Percentiles rank a stretch among this genome's conserved stretches.
These are phyloP conservation scores for Todiramphus saurophagus DNA, from an alignment of 2,113 vertebrate species.

Conservation along the genomic window DNA sequence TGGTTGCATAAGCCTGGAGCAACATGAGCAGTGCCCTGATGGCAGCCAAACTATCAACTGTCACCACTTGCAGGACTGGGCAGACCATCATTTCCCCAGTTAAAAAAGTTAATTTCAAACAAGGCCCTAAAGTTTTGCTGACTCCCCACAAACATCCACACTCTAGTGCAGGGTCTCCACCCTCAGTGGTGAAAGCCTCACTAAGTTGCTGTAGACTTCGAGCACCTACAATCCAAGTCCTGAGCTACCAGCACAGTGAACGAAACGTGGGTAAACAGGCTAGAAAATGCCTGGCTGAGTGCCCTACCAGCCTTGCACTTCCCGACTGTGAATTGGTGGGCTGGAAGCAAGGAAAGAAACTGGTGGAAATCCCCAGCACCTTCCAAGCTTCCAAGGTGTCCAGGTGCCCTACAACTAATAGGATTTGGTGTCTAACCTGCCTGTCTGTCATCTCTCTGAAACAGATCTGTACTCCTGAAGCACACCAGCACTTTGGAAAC, in stretches of 20 bases:
- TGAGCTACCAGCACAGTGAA: not conserved
- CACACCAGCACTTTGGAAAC: not conserved
- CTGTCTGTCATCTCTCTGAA: not conserved
- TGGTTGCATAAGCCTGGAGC: not conserved
- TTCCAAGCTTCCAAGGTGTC: not conserved
- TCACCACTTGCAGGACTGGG: not conserved
- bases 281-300: not conserved
- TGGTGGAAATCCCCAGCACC: not conserved
- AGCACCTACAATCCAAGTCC: not conserved
- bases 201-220: not conserved
- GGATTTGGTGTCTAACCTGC: not conserved
- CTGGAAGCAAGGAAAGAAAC: not conserved
- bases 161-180: not conserved
- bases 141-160: not conserved
- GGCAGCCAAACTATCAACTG: not conserved
- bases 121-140: not conserved
- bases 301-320: not conserved
- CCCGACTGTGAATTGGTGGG: fast-evolving
- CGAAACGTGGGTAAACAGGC: not conserved
- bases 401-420: not conserved
- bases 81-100: fast-evolving
- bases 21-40: not conserved
- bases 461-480: not conserved
- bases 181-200: not conserved
- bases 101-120: not conserved